These are phyloP conservation scores for Tympanuchus pallidicinctus DNA, from an alignment of 2,113 vertebrate genomes.

Conservation along the genomic window DNA sequence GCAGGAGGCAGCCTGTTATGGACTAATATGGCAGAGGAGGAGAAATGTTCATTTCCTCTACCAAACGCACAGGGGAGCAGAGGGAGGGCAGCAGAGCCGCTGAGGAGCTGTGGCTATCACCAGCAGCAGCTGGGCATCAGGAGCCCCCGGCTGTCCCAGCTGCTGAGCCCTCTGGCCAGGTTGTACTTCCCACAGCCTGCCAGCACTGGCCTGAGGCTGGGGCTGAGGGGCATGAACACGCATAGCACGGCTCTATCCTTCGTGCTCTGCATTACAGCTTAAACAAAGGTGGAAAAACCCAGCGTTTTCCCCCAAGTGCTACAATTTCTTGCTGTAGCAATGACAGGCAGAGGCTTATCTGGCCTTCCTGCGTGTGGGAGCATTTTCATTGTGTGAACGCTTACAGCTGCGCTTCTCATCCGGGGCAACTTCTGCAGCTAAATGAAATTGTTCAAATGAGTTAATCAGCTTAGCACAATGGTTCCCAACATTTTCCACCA, in stretches of 20 bases:
- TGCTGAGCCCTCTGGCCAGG: background rate
- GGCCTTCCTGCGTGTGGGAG: background rate
- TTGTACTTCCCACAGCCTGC: background rate
- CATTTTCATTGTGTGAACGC: background rate
- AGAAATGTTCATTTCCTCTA: background rate
- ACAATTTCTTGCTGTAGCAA: background rate
- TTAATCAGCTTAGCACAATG: constrained; percentile 17
- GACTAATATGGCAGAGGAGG: background rate
- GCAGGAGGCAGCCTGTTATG: background rate
- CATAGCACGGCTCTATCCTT: background rate
- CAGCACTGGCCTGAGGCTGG: background rate
- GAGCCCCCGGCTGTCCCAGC: background rate
- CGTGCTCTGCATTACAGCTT: background rate
- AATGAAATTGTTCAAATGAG: background rate
- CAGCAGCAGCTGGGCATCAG: background rate
- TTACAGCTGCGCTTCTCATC: constrained; percentile 5
- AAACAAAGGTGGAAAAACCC: constrained; percentile 30
- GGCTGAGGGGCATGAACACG: background rate
- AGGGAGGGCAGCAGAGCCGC: background rate
- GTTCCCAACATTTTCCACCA: background rate
- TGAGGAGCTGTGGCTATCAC: background rate
- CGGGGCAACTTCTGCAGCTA: constrained; percentile 9
- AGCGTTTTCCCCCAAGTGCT: background rate
- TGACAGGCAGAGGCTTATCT: background rate
- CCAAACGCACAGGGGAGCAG: background rate